Percentiles rank a stretch among this genome's conserved stretches.
Conservation (phyloP, 2,888 invertebrate species). For the Polylopha cassiicola region DNA sequence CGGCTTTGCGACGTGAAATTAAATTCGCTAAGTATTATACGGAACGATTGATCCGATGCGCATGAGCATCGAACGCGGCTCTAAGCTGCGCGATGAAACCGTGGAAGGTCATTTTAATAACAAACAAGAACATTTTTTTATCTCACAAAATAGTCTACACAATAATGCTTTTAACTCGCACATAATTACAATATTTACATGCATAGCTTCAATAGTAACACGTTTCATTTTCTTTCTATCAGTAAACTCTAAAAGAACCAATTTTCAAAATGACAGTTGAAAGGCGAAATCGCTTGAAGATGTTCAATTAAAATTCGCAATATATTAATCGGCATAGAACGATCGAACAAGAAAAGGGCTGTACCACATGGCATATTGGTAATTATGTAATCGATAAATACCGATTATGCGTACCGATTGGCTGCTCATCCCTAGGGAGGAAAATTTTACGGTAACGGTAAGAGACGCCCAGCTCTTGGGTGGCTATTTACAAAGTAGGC, state of each 20-base stretch:
- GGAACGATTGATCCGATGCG: constrained; percentile 19
- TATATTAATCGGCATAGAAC: constrained; percentile 36
- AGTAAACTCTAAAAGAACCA: too few relatives aligned
- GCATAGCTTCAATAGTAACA: too few relatives aligned
- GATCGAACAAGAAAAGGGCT: constrained; percentile 52
- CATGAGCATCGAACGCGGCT: too few relatives aligned
- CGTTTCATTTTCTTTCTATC: too few relatives aligned
- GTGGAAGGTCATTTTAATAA: too few relatives aligned
- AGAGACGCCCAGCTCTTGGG: constrained; percentile 32
- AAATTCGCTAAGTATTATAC: constrained; percentile 20
- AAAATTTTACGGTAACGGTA: constrained; percentile 35
- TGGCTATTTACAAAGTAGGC: constrained; percentile 28
- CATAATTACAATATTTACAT: too few relatives aligned
- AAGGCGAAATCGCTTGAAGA: too few relatives aligned
- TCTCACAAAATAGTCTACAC: too few relatives aligned
- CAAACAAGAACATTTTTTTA: too few relatives aligned
- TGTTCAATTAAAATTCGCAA: constrained; percentile 46
- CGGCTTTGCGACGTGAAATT: constrained; percentile 23
- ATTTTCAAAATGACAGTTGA: too few relatives aligned
- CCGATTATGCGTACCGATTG: constrained; percentile 26
- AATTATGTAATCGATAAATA: constrained; percentile 30
- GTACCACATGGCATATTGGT: constrained; percentile 46
- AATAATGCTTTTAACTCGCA: too few relatives aligned
- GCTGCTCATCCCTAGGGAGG: constrained; percentile 41
- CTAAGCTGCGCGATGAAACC: too few relatives aligned